Conservation (phyloP, 2,113 vertebrate species). For the Datnioides undecimradiatus region DNA sequence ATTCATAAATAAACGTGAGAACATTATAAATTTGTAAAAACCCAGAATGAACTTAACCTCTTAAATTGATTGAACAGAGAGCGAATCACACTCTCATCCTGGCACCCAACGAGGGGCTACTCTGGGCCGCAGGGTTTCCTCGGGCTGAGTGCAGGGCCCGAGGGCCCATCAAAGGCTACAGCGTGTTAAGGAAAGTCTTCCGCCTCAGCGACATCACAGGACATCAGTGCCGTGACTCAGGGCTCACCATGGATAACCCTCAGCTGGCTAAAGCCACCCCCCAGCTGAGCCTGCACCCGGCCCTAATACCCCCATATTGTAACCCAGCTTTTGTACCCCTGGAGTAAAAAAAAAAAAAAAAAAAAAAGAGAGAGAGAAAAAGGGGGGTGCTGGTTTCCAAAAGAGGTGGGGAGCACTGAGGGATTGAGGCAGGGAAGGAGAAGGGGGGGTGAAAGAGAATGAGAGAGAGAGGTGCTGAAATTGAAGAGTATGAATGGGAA, state of each 20-base stretch:
- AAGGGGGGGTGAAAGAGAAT: constrained; percentile 39
- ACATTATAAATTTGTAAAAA: background rate
- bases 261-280: constrained; percentile 81
- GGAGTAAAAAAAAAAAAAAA: constrained; percentile 51
- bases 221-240: constrained; percentile 75
- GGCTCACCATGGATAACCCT: constrained; percentile 77
- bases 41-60: constrained; percentile 28
- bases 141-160: constrained; percentile 62
- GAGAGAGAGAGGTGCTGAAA: constrained; percentile 67
- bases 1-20: background rate
- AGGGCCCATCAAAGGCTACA: constrained; percentile 79
- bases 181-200: constrained; percentile 82
- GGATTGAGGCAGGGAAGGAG: constrained; percentile 39
- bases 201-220: constrained; percentile 85
- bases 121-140: constrained; percentile 64
- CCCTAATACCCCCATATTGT: constrained; percentile 82
- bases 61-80: constrained; percentile 48
- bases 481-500: constrained; percentile 80
- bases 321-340: constrained; percentile 78
- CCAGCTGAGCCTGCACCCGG: constrained; percentile 79
- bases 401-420: constrained; percentile 67
- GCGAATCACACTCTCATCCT: constrained; percentile 54
- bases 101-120: constrained; percentile 57
- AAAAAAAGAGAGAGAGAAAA: too few relatives aligned
- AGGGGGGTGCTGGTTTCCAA: constrained; percentile 63